Percentiles rank a stretch among this genome's conserved stretches.
These are phyloP conservation scores for Spicauda simplicius DNA, from an alignment of 2,888 invertebrate species.

Conservation along the genomic window DNA sequence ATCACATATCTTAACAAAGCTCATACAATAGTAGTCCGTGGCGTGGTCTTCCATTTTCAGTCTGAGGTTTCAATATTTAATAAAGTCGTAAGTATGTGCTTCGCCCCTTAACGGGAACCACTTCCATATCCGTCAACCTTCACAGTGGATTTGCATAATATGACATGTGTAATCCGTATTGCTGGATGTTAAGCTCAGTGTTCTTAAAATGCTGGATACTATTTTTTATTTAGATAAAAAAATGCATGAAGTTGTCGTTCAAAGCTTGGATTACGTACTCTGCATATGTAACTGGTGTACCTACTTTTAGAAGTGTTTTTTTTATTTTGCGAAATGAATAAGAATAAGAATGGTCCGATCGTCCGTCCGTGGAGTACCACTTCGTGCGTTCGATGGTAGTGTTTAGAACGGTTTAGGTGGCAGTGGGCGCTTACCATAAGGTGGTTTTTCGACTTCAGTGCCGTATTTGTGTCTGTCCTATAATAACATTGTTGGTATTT, in stretches of 20 bases:
- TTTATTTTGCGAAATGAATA: neutral
- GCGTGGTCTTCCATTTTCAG: too few relatives aligned
- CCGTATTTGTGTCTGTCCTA: too few relatives aligned
- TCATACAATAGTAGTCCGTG: too few relatives aligned
- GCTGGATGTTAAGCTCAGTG: slow-evolving; percentile 32
- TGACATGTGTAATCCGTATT: slow-evolving; percentile 53
- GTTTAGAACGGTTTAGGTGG: too few relatives aligned
- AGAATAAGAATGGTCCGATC: too few relatives aligned
- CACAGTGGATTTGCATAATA: slow-evolving; percentile 63
- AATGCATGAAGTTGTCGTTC: neutral
- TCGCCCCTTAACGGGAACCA: slow-evolving; percentile 28
- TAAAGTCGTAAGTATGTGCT: slow-evolving; percentile 32
- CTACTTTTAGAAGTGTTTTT: neutral
- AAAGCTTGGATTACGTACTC: neutral
- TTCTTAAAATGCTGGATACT: slow-evolving; percentile 15
- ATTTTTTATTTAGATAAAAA: slow-evolving; percentile 1
- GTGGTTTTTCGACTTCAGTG: too few relatives aligned
- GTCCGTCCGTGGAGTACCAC: too few relatives aligned
- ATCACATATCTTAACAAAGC: too few relatives aligned
- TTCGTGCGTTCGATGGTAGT: too few relatives aligned
- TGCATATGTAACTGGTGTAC: neutral
- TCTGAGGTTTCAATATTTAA: slow-evolving; percentile 2
- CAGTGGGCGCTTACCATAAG: too few relatives aligned
- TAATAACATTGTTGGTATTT: too few relatives aligned
- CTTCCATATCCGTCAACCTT: slow-evolving; percentile 55